Base-by-base conservation (phyloP, 2,888 invertebrate species). In the Torymus aiolomorphi region DNA sequence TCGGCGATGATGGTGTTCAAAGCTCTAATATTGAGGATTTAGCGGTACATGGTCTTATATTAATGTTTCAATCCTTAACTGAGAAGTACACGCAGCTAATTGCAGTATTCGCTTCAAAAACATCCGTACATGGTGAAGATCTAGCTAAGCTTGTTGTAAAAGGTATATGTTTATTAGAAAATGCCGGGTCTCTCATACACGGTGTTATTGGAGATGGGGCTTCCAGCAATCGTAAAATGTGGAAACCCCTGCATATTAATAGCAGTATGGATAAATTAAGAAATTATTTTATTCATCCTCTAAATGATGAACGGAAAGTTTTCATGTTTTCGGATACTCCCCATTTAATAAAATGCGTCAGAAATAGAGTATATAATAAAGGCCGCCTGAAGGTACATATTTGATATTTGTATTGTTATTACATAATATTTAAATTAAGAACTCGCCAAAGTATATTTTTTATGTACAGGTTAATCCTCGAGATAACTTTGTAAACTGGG, bases 31-130 rank as follows among this genome's bases (percentile, higher is more conserved):
- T 83, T 42, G 42, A 72, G 52, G 75, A 81, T 59, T 31, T 70
- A 63, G 80, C 81, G 12, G 78, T 66, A 13, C 75, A 84, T 63
- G 83, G 80, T 11, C 79, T 84, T 13, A 81, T 82, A 0, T 80
- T 78, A 49, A 13, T 82, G 72, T 84, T 83, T 70, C 84, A 84
- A 76, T 66, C 81, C 24, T 31, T 83, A 0, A 16, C 42, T 16
- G 83, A 81, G 20, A 75, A 20, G 0, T 82, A 80, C 51, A 61
- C 82, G 1, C 83, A 84, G 62, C 83, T 84, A 0, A 78, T 84
- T 51, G 83, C 70, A 0, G 82, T 82, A 24, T 82, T 84, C 63
- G 83, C 83, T 1, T 84, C 83, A 20, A 80, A 79, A 63, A 78
- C 65, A 54, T 11, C 81, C 1, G 81, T 83, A 0, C 49, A 57